Evolutionary conservation across 2,888 invertebrate genomes (phyloP).

Genomic region (Galeruca laticollis): DNA sequence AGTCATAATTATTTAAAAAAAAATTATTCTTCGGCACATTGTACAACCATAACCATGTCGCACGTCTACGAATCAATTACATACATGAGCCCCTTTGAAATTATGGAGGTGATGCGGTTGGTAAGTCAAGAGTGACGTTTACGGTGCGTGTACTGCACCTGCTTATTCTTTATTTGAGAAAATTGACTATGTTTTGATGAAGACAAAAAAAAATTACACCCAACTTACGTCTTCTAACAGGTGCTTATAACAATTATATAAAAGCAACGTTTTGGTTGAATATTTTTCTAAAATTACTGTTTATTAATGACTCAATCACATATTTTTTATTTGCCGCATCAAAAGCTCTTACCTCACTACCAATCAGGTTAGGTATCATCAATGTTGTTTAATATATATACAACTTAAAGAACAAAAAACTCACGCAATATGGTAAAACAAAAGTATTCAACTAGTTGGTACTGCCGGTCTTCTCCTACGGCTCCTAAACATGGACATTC

Average conservation of each 20-base stretch:
- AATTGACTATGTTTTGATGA: conserved; percentile 41
- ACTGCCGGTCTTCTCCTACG: too few species aligned
- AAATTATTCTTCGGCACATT: neutral
- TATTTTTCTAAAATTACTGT: too few species aligned
- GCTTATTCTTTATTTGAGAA: conserved; percentile 49
- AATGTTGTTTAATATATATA: too few species aligned
- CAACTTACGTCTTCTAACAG: neutral
- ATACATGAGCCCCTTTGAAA: conserved; percentile 40
- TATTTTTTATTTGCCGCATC: too few species aligned
- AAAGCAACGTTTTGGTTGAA: too few species aligned
- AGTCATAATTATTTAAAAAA: neutral
- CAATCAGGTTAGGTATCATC: too few species aligned
- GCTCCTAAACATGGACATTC: too few species aligned
- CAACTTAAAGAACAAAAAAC: too few species aligned
- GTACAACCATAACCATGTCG: conserved; percentile 25
- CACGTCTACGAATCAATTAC: conserved; percentile 41
- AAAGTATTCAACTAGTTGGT: too few species aligned
- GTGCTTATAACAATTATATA: neutral
- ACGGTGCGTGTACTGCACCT: conserved; percentile 47
- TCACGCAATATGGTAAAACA: too few species aligned
- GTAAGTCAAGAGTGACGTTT: conserved; percentile 50
- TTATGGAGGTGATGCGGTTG: conserved; percentile 52
- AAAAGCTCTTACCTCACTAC: too few species aligned
- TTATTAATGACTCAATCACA: too few species aligned
- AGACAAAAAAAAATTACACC: conserved; percentile 8